phyloP scores from a whole-genome alignment of 64 coral and sea anemone genomes.

The Dendrophyllia cribrosa region DNA sequence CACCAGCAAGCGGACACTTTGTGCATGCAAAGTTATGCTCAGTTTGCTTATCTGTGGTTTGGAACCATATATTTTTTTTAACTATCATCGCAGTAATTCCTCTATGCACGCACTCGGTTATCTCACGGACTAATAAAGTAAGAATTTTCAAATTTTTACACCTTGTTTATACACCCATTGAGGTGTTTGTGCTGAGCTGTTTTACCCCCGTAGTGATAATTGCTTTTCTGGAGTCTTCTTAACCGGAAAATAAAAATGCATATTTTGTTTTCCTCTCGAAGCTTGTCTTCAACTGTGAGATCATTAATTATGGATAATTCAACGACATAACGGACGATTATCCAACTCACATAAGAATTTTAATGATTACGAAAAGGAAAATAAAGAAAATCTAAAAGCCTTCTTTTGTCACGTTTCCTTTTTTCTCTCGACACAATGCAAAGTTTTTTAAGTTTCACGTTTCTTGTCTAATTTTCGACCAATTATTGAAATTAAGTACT shows the following conservation, averaged over 20 bases:
- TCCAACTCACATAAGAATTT: not conserved
- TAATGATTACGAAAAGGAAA: not conserved
- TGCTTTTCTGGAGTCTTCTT: not conserved
- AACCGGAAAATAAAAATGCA: not conserved
- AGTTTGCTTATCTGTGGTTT: slow-evolving; percentile 29
- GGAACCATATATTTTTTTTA: not conserved
- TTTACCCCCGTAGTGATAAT: slow-evolving; percentile 14
- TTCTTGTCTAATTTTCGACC: not conserved
- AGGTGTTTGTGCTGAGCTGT: not conserved
- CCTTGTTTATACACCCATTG: not conserved
- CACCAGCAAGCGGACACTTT: not conserved
- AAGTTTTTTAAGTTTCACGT: too few relatives aligned
- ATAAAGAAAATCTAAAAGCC: too few relatives aligned
- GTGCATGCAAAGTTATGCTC: not conserved
- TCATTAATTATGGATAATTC: slow-evolving; percentile 24
- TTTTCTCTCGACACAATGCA: too few relatives aligned
- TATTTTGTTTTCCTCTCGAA: not conserved
- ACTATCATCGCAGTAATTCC: not conserved
- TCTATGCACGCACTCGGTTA: not conserved
- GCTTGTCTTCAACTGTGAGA: not conserved
- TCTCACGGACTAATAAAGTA: not conserved
- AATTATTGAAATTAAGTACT: not conserved
- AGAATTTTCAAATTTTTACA: not conserved
- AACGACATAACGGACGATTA: not conserved
- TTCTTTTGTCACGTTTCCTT: not conserved